Evolutionary conservation across 2,113 vertebrate species (phyloP).

Genomic region (Cynopterus brachyotis): DNA sequence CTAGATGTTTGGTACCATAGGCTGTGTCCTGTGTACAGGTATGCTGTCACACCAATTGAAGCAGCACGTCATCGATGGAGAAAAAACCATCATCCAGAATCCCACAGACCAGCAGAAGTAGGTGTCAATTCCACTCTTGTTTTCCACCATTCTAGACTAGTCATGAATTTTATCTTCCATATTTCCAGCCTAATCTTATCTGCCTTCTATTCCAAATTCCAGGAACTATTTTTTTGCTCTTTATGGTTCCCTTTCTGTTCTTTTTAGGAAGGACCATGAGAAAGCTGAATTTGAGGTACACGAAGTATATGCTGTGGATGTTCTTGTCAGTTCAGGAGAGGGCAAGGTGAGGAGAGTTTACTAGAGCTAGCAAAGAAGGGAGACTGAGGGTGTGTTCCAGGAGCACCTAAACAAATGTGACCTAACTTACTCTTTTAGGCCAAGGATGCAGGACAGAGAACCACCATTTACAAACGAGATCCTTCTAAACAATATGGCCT

Average conservation of each 20-base stretch:
- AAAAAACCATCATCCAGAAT: constrained; percentile 99
- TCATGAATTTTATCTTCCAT: neutral
- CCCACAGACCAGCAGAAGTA: constrained; percentile 97
- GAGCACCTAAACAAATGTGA: neutral
- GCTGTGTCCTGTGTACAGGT: constrained; percentile 80
- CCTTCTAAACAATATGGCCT: constrained; percentile 97
- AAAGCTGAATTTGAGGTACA: constrained; percentile 98
- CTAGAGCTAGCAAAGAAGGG: no score
- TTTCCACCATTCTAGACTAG: neutral
- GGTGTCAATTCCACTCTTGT: constrained; percentile 46
- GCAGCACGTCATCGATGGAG: constrained; percentile 97
- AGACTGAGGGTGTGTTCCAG: neutral
- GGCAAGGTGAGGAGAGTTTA: constrained; percentile 90
- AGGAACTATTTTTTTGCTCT: neutral
- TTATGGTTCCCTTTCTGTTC: neutral
- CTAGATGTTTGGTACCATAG: neutral
- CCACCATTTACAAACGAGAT: constrained; percentile 98
- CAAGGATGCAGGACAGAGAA: constrained; percentile 95
- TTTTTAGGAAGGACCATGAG: constrained; percentile 96
- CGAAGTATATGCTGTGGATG: constrained; percentile 97
- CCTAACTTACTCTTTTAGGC: constrained; percentile 82
- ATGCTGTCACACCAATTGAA: constrained; percentile 98
- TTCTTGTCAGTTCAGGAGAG: constrained; percentile 97
- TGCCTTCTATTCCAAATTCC: fast-evolving
- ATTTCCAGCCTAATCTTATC: neutral